A percentile compares a stretch with the other conserved stretches of the same genome.
These are phyloP conservation scores for Agonopterix heracliana DNA, from an alignment of 2,888 invertebrate species.

Conservation along the genomic window DNA sequence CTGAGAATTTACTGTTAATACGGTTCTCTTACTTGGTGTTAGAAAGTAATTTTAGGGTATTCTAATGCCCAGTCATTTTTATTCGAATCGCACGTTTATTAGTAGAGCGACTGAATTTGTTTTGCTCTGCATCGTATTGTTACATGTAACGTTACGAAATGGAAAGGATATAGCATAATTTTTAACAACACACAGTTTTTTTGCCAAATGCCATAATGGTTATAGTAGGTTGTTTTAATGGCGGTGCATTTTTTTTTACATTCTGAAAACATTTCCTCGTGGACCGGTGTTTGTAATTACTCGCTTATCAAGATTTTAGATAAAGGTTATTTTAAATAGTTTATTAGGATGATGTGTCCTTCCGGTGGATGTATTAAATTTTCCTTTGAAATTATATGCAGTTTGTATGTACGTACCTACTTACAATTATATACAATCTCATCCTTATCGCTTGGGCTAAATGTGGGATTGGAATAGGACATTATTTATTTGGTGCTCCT, in stretches of 20 bases:
- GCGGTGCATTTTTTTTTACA: constrained; percentile 48
- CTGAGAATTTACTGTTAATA: constrained; percentile 56
- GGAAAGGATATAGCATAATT: constrained; percentile 37
- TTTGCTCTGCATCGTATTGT: constrained; percentile 9
- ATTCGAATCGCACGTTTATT: constrained; percentile 22
- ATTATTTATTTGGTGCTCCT: too few species aligned
- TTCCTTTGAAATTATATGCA: constrained; percentile 12
- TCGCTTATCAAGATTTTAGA: constrained; percentile 65
- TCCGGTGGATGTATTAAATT: constrained; percentile 42
- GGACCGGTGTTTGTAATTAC: constrained; percentile 61
- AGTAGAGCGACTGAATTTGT: background rate
- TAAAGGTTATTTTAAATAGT: constrained; percentile 51
- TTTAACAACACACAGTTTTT: constrained; percentile 53
- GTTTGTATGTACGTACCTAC: background rate
- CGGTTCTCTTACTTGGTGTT: constrained; percentile 61
- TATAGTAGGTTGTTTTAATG: constrained; percentile 49
- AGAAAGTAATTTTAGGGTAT: constrained; percentile 46
- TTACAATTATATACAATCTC: too few species aligned
- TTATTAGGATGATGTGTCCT: constrained; percentile 51
- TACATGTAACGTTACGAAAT: constrained; percentile 22
- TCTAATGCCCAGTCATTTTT: constrained; percentile 25
- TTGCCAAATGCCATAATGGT: constrained; percentile 54
- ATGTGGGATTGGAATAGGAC: too few species aligned
- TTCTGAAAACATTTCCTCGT: constrained; percentile 53
- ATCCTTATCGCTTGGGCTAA: too few species aligned